These are phyloP conservation scores for Zaprionus camerounensis DNA, from an alignment of 1,140 invertebrate species.

Conservation along the genomic window DNA sequence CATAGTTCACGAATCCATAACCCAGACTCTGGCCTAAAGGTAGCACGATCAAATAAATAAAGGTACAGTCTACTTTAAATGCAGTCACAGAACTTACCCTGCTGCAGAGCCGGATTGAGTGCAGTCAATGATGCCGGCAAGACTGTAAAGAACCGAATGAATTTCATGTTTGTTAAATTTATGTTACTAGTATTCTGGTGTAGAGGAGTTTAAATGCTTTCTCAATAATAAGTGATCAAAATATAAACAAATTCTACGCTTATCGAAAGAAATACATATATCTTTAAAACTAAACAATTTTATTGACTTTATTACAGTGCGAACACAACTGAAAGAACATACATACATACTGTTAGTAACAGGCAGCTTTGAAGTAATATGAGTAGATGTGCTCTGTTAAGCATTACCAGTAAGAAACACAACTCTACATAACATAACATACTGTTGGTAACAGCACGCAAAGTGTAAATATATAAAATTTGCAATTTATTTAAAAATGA, in stretches of 20 bases:
- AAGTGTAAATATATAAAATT: too few relatives aligned
- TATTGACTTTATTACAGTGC: not conserved
- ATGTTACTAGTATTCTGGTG: not conserved
- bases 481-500: too few relatives aligned
- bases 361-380: not conserved
- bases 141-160: constrained; percentile 49
- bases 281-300: not conserved
- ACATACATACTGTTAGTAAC: not conserved
- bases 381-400: not conserved
- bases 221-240: not conserved
- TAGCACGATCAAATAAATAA: not conserved
- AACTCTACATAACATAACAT: not conserved
- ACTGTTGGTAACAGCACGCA: not conserved
- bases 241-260: not conserved
- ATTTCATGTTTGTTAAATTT: constrained; percentile 1
- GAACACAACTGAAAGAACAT: too few relatives aligned
- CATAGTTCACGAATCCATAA: constrained; percentile 96
- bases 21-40: constrained; percentile 92
- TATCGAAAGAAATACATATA: too few relatives aligned
- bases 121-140: constrained; percentile 83
- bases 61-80: not conserved
- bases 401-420: too few relatives aligned
- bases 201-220: not conserved
- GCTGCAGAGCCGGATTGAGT: constrained; percentile 82
- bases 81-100: constrained; percentile 58